Base-by-base conservation (phyloP, 2,888 invertebrate genomes). In the Brachypalpus laphriformis region DNA sequence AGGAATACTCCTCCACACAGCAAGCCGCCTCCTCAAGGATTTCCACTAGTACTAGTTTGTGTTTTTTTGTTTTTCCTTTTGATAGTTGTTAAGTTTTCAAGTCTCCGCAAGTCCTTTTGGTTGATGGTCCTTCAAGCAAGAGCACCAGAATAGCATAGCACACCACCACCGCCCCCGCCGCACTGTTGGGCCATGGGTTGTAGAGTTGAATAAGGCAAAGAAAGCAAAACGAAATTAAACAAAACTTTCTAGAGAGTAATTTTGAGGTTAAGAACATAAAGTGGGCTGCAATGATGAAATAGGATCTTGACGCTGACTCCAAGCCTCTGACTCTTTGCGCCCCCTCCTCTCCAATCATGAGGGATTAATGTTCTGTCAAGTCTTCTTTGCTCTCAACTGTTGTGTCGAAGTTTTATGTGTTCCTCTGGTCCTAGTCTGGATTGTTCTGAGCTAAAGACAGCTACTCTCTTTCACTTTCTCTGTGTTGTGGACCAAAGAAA, bases 11-110 rank as follows among this genome's bases (percentile, higher is more conserved):
- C 16, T 28, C 40, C 16, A 1, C n/a, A 28, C 61, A 42, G 28
- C 40, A 54, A n/a, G 72, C 28, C 51, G 37, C 42, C 51, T 74
- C 63, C 25, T 74, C 22, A 42, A 74, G 45, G 54, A 54, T 74
- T 74, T 28, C n/a, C n/a, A 28, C 61, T 16, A 22, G 31, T 34
- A 34, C 56, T 57, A 63, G 57, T 49, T 56, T 70, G 63, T 75
- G 54, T 68, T 22, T 65, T 34, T 31, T n/a, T 42, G 16, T 11
- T 31, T 18, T 2, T 65, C 18, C 11, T 71, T 63, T 63, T 28
- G 22, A 31, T 71, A 57, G 78, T 57, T 71, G 81, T 70, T 68
- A 77, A 71, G 65, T 71, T 82, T 49, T 82, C 70, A 70, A 82
- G 82, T 70, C 65, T 65, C 70, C 65, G 42, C 77, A 63, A 82